Evolutionary conservation across 2,888 invertebrate genomes (phyloP).

Genomic region (Mesopsocus fuscifrons): DNA sequence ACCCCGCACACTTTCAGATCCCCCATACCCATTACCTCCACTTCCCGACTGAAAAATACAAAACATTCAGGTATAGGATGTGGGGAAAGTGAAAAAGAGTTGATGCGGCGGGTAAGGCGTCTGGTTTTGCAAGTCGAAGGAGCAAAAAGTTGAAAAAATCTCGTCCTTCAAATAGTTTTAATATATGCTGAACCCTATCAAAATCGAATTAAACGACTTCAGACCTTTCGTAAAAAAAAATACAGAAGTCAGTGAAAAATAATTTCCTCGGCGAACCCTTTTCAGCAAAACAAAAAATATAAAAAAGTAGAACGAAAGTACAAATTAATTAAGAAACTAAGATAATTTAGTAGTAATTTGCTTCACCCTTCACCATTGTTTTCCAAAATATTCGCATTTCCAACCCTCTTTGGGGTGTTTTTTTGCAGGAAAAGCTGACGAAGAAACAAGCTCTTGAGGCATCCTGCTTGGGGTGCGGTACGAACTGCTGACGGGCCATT

Average conservation of each 20-base stretch:
- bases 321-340: background rate
- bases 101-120: no score
- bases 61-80: no score
- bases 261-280: no score
- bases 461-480: background rate
- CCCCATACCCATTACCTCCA: conserved; percentile 8
- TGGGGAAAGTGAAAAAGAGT: no score
- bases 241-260: no score
- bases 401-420: background rate
- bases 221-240: no score
- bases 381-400: background rate
- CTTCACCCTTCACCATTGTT: background rate
- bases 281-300: no score
- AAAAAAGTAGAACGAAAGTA: no score
- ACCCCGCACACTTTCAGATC: conserved; percentile 34
- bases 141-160: background rate
- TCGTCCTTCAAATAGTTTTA: no score
- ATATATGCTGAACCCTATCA: no score
- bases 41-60: conserved; percentile 6
- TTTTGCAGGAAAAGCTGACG: background rate
- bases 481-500: conserved; percentile 1
- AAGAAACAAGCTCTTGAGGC: background rate
- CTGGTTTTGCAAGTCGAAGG: background rate
- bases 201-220: no score
- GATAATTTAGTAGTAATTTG: conserved; percentile 4